Conservation (phyloP, 2,113 vertebrate species). For the Solea senegalensis region DNA sequence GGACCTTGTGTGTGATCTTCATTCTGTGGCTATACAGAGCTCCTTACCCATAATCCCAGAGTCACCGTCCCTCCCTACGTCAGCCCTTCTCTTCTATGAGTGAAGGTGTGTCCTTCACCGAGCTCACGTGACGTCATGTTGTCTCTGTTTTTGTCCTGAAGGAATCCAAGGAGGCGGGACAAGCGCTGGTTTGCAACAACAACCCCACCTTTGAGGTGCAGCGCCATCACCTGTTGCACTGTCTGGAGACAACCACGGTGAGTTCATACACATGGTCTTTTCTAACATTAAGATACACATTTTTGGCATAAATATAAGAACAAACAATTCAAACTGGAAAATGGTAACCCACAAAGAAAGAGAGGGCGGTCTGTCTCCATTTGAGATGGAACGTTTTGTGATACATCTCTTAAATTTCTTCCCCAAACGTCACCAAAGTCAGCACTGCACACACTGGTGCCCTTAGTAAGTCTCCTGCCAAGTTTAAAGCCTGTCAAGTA, state of each 20-base stretch:
- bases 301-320: background rate
- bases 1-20: too few species aligned
- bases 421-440: too few species aligned
- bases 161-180: constrained; percentile 90
- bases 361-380: too few species aligned
- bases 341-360: too few species aligned
- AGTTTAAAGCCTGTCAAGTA: too few species aligned
- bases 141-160: constrained; percentile 78
- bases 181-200: constrained; percentile 88
- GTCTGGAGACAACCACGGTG: constrained; percentile 98
- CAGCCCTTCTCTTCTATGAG: background rate
- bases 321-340: too few species aligned
- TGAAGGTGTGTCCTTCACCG: background rate
- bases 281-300: background rate
- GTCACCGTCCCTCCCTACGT: background rate
- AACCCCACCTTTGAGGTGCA: constrained; percentile 90
- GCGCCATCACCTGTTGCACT: constrained; percentile 95
- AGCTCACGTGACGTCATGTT: constrained; percentile 4
- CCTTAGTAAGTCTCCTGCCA: too few species aligned
- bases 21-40: too few species aligned
- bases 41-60: background rate
- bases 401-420: too few species aligned
- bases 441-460: too few species aligned
- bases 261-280: constrained; percentile 54
- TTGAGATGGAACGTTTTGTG: too few species aligned